phyloP scores from a whole-genome alignment of 2,888 invertebrate genomes.

The Hyppa rectilinea region DNA sequence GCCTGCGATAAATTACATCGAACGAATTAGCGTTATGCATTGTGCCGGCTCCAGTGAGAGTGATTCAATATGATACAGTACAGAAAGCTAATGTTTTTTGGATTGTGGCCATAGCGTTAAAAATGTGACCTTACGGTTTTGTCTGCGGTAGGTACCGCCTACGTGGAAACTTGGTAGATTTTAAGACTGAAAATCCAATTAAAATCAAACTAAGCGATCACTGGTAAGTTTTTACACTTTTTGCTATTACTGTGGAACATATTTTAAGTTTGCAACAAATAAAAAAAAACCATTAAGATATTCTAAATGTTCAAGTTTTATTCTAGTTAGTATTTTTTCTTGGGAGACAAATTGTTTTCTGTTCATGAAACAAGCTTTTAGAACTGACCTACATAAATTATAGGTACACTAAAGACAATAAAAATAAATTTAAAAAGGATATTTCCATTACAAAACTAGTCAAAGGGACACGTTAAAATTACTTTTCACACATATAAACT shows the following conservation, averaged over 20 bases:
- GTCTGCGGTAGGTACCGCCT: not conserved
- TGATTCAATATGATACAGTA: constrained; percentile 34
- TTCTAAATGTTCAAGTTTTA: not conserved
- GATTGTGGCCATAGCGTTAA: not conserved
- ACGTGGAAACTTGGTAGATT: not conserved
- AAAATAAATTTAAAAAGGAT: not conserved
- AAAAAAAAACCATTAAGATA: not conserved
- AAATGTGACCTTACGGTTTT: not conserved
- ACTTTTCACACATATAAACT: constrained; percentile 3
- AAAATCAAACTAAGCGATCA: too few species aligned
- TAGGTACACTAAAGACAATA: not conserved
- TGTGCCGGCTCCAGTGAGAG: constrained; percentile 46
- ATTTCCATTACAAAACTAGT: not conserved
- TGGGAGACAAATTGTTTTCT: not conserved
- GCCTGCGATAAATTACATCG: constrained; percentile 66
- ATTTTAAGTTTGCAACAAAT: not conserved
- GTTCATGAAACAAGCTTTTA: not conserved
- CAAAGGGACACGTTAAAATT: not conserved
- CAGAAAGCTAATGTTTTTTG: constrained; percentile 10
- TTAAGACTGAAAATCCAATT: not conserved
- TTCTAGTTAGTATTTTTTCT: not conserved
- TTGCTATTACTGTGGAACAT: not conserved
- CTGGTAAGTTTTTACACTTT: too few species aligned
- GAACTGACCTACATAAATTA: not conserved
- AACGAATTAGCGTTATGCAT: constrained; percentile 61